Evolutionary conservation across 2,113 vertebrate species (phyloP), one percentile per base, ranked within the genome.

Genomic region (Columbina picui): DNA sequence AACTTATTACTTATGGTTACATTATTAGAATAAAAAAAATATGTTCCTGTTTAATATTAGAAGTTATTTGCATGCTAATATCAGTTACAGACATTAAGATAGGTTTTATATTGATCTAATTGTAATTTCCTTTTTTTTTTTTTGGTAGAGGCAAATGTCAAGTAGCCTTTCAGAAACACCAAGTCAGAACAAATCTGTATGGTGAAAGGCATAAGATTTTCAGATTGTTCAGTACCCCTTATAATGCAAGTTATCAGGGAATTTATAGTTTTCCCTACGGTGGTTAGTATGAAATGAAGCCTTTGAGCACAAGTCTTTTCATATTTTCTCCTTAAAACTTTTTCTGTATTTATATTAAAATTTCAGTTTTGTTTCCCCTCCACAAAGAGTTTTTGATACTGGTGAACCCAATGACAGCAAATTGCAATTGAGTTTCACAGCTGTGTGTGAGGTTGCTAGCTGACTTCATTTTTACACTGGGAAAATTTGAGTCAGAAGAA

Each of bases 301-400:
- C 50, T 90, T 77, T 76, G 61, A 88, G 76, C 6, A 25, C 7
- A 56, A 36, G 8, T 11, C 38, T 76, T 14, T 89, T 84, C 16
- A 7, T 78, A 59, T 89, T 91, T 95, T 75, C 49, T 87, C 5
- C 77, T 87, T 84, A 63, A 78, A 95, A 15, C 5, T 69, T 92
- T 69, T 80, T 7, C 41, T 25, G 6, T 45, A 34, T 75, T 85
- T 90, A 19, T 73, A 70, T 84, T 94, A 50, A 67, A 57, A 55
- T 63, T 78, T 77, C 38, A 38, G 3, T 59, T 89, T 94, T 67
- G 13, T 84, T 89, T 82, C 41, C 20, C 11, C 6, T 67, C 25
- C 3, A 8, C 47, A 41, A 74, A 53, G 57, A 71, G 10, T 91
- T 84, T 91, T 81, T 27, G 29, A 7, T 74, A 49, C 39, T 78